A percentile compares a stretch with the other conserved stretches of the same genome.
These are phyloP conservation scores for Antigone vipio DNA, from an alignment of 2,113 vertebrate species.

Conservation along the genomic window DNA sequence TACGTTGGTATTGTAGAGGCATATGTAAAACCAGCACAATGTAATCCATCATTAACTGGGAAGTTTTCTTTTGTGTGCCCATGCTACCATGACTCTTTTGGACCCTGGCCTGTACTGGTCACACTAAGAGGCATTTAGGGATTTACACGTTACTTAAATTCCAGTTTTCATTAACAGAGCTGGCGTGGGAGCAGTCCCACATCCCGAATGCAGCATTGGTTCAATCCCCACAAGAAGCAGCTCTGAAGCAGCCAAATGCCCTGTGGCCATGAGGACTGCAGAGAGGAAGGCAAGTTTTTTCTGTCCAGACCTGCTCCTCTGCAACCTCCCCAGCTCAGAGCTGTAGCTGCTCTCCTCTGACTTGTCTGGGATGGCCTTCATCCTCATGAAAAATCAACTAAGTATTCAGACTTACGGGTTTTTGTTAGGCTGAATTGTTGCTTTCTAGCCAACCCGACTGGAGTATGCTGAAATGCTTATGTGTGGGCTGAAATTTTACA, in stretches of 20 bases:
- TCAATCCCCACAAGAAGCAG: not conserved
- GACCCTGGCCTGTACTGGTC: not conserved
- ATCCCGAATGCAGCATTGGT: not conserved
- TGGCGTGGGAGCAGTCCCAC: accelerated
- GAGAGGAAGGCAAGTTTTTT: not conserved
- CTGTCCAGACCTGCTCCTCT: not conserved
- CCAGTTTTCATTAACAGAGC: not conserved
- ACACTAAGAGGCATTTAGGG: not conserved
- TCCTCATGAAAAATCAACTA: not conserved
- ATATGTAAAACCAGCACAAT: not conserved
- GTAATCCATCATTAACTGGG: not conserved
- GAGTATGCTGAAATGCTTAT: not conserved
- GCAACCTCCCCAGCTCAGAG: not conserved
- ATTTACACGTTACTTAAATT: not conserved
- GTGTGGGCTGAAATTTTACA: not conserved
- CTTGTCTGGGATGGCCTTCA: not conserved
- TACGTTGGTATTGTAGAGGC: not conserved
- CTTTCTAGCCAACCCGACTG: not conserved
- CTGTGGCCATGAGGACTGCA: not conserved
- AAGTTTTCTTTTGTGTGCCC: not conserved
- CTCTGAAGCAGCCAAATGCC: not conserved
- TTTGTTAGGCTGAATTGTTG: not conserved
- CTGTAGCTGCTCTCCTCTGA: not conserved
- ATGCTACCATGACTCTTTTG: not conserved
- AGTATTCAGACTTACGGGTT: not conserved